Percentiles rank a stretch among this genome's conserved stretches.
Evolutionary conservation across 2,113 vertebrate species (phyloP).

Genomic region (Sitta europaea): DNA sequence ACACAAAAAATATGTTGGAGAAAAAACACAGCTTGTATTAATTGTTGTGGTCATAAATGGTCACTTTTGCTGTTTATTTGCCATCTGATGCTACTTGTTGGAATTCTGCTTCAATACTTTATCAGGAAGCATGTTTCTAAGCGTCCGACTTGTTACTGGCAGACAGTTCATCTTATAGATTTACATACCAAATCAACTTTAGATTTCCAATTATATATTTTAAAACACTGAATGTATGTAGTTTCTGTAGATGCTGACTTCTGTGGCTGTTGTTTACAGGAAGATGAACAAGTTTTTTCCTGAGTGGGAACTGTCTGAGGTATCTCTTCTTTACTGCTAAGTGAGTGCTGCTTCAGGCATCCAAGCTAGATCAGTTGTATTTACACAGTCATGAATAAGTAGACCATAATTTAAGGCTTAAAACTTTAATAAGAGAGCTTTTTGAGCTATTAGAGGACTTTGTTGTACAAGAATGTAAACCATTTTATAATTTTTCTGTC

Average conservation of each 20-base stretch:
- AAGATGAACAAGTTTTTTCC: background rate
- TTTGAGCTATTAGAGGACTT: background rate
- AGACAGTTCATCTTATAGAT: background rate
- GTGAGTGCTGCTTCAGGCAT: background rate
- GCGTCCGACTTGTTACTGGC: background rate
- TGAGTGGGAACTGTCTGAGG: background rate
- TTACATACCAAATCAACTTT: background rate
- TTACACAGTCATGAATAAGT: background rate
- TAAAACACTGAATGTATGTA: background rate
- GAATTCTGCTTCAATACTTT: background rate
- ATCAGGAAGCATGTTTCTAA: rapidly evolving
- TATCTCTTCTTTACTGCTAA: background rate
- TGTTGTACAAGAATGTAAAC: background rate
- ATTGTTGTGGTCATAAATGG: background rate
- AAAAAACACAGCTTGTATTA: background rate
- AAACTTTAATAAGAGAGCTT: background rate
- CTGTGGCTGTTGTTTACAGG: background rate
- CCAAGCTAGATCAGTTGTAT: background rate
- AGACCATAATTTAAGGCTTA: background rate
- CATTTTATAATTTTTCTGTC: background rate
- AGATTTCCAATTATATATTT: background rate
- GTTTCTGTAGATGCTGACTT: background rate
- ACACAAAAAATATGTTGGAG: background rate
- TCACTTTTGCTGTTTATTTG: background rate
- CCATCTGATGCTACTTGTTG: background rate